Conservation (phyloP, 2,113 vertebrate genomes). For the Vidua chalybeata region DNA sequence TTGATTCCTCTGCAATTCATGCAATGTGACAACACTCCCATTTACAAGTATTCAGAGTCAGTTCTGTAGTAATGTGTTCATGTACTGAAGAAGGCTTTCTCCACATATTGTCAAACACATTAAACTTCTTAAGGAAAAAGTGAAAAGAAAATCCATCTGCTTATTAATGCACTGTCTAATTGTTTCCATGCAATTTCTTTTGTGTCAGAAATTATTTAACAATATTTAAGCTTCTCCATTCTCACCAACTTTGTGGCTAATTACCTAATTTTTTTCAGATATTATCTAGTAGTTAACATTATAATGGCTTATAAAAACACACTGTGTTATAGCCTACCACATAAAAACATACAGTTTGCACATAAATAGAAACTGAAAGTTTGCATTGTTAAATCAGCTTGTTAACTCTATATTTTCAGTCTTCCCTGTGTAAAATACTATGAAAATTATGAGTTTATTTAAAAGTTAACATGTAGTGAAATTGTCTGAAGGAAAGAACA, state of each 20-base stretch:
- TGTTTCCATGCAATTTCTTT: background rate
- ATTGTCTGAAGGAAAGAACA: background rate
- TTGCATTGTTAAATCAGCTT: background rate
- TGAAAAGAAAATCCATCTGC: background rate
- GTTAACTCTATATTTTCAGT: background rate
- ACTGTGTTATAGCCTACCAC: background rate
- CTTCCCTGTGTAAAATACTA: background rate
- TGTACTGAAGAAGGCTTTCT: background rate
- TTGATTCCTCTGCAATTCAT: background rate
- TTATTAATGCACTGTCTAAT: background rate
- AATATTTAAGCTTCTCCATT: background rate
- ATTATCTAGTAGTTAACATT: background rate
- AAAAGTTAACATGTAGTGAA: background rate
- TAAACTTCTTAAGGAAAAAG: background rate
- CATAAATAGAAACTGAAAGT: background rate
- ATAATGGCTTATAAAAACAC: background rate
- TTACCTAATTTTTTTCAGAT: background rate
- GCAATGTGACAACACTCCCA: background rate
- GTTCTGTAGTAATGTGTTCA: background rate
- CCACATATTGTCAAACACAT: background rate
- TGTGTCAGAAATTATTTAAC: background rate
- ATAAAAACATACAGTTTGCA: background rate
- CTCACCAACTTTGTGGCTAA: background rate
- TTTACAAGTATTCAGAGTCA: background rate
- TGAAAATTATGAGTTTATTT: background rate